These are phyloP conservation scores for Drosophila ohnishii DNA, from an alignment of 1,140 invertebrate species.

Conservation along the genomic window DNA sequence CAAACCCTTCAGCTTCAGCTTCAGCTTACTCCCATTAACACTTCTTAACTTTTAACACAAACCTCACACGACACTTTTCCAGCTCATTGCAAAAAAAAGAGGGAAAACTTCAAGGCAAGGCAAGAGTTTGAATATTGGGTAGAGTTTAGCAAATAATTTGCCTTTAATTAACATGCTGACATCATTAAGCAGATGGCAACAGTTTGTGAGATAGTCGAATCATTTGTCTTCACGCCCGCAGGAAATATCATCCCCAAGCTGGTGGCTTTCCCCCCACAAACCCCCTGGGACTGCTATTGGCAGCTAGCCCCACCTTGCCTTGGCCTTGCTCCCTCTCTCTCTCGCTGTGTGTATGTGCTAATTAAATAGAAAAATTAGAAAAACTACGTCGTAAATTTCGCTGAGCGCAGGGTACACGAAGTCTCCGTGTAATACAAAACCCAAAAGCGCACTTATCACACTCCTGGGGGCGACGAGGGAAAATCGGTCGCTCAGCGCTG, in stretches of 20 bases:
- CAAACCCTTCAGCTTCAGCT: neutral
- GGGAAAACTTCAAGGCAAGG: conserved; percentile 2
- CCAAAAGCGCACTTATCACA: conserved; percentile 68
- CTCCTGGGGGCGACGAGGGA: conserved; percentile 40
- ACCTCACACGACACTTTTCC: conserved; percentile 2
- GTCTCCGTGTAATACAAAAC: conserved; percentile 71
- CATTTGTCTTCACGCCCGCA: conserved; percentile 68
- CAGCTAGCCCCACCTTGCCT: conserved; percentile 24
- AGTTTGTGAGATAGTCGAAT: conserved; percentile 63
- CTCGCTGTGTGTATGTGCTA: conserved; percentile 39
- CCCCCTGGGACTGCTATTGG: conserved; percentile 18
- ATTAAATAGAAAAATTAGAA: conserved; percentile 79
- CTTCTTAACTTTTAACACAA: conserved; percentile 29
- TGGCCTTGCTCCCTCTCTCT: neutral
- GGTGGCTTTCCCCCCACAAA: too few species aligned
- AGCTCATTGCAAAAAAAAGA: neutral
- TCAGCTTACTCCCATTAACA: conserved; percentile 10
- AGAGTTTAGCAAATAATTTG: conserved; percentile 75
- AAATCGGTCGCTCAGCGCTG: conserved; percentile 3
- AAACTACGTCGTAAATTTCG: conserved; percentile 75
- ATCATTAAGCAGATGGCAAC: conserved; percentile 76
- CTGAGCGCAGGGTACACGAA: conserved; percentile 13
- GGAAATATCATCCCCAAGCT: conserved; percentile 41
- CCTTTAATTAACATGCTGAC: conserved; percentile 77
- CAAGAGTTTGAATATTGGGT: conserved; percentile 13